phyloP scores from a whole-genome alignment of 2,113 vertebrate genomes.

The Daphoenositta chrysoptera region DNA sequence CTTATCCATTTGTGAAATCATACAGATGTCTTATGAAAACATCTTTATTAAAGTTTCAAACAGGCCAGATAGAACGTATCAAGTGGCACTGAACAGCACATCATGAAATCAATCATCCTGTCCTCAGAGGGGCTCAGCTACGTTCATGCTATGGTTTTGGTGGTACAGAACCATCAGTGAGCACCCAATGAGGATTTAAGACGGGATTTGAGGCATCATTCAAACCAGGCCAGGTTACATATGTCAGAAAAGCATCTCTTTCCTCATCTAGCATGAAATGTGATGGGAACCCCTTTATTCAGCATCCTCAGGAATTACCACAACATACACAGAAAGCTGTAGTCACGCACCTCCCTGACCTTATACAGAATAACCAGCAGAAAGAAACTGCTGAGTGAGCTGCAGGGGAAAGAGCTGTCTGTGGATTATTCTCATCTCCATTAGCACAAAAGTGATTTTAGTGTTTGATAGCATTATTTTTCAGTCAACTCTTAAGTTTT shows the following conservation, averaged over 20 bases:
- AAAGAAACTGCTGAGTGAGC: neutral
- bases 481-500: neutral
- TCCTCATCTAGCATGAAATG: neutral
- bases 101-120: neutral
- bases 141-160: accelerated
- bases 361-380: neutral
- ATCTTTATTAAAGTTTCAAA: neutral
- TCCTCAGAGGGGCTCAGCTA: neutral
- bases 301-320: neutral
- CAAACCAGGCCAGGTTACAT: neutral
- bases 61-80: neutral
- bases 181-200: neutral
- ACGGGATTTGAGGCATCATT: neutral
- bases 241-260: neutral
- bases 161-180: neutral
- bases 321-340: neutral
- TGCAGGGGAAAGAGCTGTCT: neutral
- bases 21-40: neutral
- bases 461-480: neutral
- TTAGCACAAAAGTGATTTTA: neutral
- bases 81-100: neutral
- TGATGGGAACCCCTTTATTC: neutral
- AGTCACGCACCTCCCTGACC: neutral
- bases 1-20: neutral
- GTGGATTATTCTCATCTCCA: neutral